Base-by-base conservation (phyloP, 2,797 vertebrate species). In the Sparus aurata region DNA sequence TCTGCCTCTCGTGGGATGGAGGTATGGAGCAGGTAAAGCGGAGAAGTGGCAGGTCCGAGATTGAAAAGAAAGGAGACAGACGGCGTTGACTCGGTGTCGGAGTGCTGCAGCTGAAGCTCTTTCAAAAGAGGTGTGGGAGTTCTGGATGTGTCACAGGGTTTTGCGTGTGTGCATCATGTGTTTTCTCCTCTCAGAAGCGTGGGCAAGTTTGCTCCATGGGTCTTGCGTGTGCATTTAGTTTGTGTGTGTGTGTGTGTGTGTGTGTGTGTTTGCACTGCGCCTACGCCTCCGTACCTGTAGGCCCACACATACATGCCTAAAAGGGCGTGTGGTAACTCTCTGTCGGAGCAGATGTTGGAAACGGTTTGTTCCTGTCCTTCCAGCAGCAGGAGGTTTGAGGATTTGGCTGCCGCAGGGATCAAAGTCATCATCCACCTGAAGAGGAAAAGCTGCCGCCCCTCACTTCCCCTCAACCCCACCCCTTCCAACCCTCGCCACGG, bases 341-440 rank as follows among this genome's bases (percentile, higher is more conserved):
- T 17, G 70, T 79, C 16, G 2, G 83, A 90, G 69, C 90, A 89
- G 90, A 91, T 92, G 90, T 92, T 90, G 68, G 71, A 65, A 55
- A 76, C 74, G 67, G 62, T 69, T 54, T 75, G 79, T 65, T 68
- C 52, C 20, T 87, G 85, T 89, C 72, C 80, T 83, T 57, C 50
- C 66, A 82, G 64, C 86, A 87, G 85, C 79, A 27, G 88, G 89
- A 64, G 72, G 80, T 45, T 55, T 43, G 46, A 86, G 60, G 67
- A 84, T 89, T 86, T 75, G 60, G 80, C 87, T 84, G 77, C 82
- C 38, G 83, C 70, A 82, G 73, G 75, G 75, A 93, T 91, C 85
- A 91, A 92, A 94, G 88, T 86, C 77, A 76, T 80, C 65, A 81
- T 86, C 77, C 80, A 93, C 83, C 83, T 93, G 87, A 78, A 78